phyloP scores from a whole-genome alignment of 2,888 invertebrate species.

The Eilema caniola region DNA sequence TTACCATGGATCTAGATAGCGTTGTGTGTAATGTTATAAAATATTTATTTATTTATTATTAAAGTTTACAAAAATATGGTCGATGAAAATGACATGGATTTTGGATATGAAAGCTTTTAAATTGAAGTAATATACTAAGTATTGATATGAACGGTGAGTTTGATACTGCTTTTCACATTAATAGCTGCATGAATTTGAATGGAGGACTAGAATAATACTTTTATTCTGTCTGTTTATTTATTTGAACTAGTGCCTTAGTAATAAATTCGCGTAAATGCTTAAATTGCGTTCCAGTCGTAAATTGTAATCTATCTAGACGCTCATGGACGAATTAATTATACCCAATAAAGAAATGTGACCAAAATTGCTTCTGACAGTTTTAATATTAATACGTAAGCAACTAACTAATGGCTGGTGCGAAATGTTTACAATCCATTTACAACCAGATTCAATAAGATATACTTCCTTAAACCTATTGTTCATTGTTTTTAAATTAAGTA shows the following conservation, averaged over 20 bases:
- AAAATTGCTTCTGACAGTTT: not conserved
- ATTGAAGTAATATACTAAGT: not conserved
- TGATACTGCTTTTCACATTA: not conserved
- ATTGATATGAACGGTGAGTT: no score
- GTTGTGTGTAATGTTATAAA: no score
- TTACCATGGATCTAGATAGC: no score
- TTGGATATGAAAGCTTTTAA: not conserved
- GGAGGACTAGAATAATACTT: not conserved
- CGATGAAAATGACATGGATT: no score
- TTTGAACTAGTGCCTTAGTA: not conserved
- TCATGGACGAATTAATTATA: not conserved
- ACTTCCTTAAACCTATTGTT: not conserved
- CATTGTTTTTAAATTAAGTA: no score
- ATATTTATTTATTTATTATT: no score
- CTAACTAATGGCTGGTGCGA: not conserved
- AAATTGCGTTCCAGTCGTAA: not conserved
- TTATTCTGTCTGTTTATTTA: not conserved
- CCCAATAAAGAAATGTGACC: not conserved
- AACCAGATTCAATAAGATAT: not conserved
- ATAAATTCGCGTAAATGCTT: not conserved
- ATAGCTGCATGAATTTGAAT: not conserved
- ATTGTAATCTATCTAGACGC: not conserved
- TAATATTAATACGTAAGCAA: no score
- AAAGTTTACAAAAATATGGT: no score
- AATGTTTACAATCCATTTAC: not conserved